Evolutionary conservation across 37 sponge, comb jelly and placozoan species (phyloP), one percentile per base, ranked within the genome.

Genomic region (Hexactinellida sp.): DNA sequence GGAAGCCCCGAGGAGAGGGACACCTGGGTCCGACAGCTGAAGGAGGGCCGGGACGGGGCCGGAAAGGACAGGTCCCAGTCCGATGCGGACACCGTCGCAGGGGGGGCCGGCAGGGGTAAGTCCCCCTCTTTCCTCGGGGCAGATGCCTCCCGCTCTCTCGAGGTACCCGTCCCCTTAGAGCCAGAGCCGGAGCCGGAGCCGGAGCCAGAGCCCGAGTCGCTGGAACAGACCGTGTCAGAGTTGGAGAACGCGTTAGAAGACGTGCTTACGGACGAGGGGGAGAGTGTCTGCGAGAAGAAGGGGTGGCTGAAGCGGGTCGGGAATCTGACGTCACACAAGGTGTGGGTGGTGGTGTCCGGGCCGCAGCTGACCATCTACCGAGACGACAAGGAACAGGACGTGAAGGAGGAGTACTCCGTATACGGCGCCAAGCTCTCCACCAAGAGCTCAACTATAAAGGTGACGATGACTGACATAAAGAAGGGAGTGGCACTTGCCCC

Each of bases 351-450:
- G 25, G 76, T 63, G 76, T 63, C 76, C 25, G 76, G 76, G 19
- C 76, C 76, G 19, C 76, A 63, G 34, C 76, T 63, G 76, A 63
- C 76, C 5, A 63, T 63, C 76, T 63, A 25, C 76, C 76, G 76
- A 63, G 76, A 63, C 76, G 76, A 63, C 32, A 63, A 63, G 76
- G 76, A 63, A 23, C 76, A 63, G 30, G 76, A 63, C 28, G 76
- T 63, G 34, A 10, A n/a, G 30, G 76, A 63, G 76, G 76, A 63
- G 13, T 63, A 63, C 76, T 63, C 76, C 25, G 13, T 63, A 7
- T 63, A 63, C 34, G 76, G 76, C 3, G 76, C 76, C 34, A 63
- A 28, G 34, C 3, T 63, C 25, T 63, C 76, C 25, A 63, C 76
- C 3, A 10, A n/a, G 5, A 23, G 76, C 28, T 28, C 76, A 7